phyloP scores from a whole-genome alignment of 92 coral and sea anemone species.

The Desmophyllum pertusum region DNA sequence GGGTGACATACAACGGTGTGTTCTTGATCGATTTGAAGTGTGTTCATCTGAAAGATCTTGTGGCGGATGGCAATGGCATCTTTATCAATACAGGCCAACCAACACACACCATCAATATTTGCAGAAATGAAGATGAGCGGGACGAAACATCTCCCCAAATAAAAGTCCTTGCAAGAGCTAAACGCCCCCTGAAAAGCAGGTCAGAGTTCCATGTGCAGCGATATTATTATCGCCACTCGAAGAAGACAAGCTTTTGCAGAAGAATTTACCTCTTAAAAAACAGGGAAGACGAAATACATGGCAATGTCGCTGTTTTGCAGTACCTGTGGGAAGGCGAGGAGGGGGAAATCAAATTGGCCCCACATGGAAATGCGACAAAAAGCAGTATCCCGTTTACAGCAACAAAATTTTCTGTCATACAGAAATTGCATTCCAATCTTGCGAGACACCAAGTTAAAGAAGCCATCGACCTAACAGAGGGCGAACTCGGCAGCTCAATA shows the following conservation, averaged over 20 bases:
- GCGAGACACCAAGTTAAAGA: neutral
- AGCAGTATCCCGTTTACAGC: slow-evolving; percentile 4
- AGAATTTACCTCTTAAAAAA: slow-evolving; percentile 29
- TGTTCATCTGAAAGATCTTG: slow-evolving; percentile 27
- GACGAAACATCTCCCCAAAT: slow-evolving; percentile 1
- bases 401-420: neutral
- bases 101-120: slow-evolving; percentile 18
- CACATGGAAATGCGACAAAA: slow-evolving; percentile 51
- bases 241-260: neutral
- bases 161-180: slow-evolving; percentile 29
- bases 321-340: slow-evolving; percentile 41
- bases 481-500: neutral
- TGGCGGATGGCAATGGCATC: slow-evolving; percentile 34
- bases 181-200: slow-evolving; percentile 1
- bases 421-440: slow-evolving; percentile 17
- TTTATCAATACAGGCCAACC: slow-evolving; percentile 27
- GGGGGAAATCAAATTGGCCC: slow-evolving; percentile 20
- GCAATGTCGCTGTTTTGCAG: slow-evolving; percentile 47
- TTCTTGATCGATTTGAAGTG: slow-evolving; percentile 18
- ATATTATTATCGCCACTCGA: slow-evolving; percentile 11
- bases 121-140: neutral
- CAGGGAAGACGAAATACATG: slow-evolving; percentile 42
- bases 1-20: slow-evolving; percentile 24
- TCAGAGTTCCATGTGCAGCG: slow-evolving; percentile 17
- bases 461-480: slow-evolving; percentile 38